phyloP scores from a whole-genome alignment of 2,797 vertebrate genomes.

The Bovichtus variegatus region DNA sequence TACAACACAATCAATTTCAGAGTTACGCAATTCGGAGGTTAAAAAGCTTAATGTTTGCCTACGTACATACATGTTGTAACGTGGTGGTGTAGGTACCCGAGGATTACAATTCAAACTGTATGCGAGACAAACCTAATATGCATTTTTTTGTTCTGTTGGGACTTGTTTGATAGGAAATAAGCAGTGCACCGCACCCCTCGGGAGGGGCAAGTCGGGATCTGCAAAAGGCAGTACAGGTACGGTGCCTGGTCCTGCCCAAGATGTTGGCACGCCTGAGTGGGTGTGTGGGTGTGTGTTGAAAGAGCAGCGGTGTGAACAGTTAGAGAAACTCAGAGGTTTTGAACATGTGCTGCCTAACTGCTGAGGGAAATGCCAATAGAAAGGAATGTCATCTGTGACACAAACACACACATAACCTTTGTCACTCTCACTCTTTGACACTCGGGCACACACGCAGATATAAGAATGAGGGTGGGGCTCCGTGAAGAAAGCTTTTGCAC shows the following conservation, averaged over 20 bases:
- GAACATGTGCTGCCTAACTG: conserved; percentile 17
- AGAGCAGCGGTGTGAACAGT: conserved; percentile 17
- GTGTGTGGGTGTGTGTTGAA: conserved; percentile 22
- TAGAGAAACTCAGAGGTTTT: conserved; percentile 8
- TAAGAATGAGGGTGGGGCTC: conserved; percentile 25
- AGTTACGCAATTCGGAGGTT: background rate
- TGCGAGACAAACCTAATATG: conserved; percentile 5
- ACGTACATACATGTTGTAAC: background rate
- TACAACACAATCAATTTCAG: background rate
- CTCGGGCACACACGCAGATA: background rate
- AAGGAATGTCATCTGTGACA: conserved; percentile 29
- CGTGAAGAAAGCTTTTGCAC: conserved; percentile 10
- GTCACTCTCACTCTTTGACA: conserved; percentile 1
- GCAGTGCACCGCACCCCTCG: conserved; percentile 47
- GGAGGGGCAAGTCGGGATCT: conserved; percentile 65
- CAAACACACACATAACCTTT: background rate
- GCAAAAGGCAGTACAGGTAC: conserved; percentile 40
- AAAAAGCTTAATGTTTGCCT: background rate
- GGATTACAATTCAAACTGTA: background rate
- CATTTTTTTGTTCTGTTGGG: conserved; percentile 65
- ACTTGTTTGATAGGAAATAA: conserved; percentile 72
- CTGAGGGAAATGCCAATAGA: background rate
- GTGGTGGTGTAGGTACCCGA: background rate
- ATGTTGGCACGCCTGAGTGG: conserved; percentile 22
- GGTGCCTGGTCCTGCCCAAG: conserved; percentile 19